phyloP scores from a whole-genome alignment of 2,797 vertebrate genomes.

The Melanotaenia maccullochi region DNA sequence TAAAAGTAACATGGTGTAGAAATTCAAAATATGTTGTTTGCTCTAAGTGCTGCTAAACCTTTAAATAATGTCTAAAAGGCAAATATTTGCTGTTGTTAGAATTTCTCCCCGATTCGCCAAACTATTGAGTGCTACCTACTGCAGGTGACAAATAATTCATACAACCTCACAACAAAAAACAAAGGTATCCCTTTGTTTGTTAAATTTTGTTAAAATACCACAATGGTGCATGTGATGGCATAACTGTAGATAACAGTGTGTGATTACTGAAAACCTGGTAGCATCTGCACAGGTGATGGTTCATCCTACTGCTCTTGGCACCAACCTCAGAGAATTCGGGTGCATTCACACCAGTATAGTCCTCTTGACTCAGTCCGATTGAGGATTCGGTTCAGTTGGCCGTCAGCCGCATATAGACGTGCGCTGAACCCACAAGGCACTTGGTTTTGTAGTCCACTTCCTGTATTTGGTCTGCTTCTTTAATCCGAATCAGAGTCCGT shows the following conservation, averaged over 20 bases:
- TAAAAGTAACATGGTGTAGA: not conserved
- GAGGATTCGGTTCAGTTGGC: no score
- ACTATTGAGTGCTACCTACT: no score
- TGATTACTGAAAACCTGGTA: not conserved
- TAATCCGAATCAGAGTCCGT: no score
- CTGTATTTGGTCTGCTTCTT: no score
- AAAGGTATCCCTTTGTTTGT: not conserved
- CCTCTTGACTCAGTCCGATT: no score
- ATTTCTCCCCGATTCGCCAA: no score
- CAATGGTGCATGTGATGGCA: not conserved
- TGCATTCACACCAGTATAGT: no score
- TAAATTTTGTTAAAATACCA: not conserved
- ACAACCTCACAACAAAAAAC: no score
- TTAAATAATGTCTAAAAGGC: not conserved
- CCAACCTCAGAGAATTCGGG: conserved; percentile 85
- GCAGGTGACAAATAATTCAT: no score
- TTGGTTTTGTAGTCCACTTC: no score
- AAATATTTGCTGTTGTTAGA: not conserved
- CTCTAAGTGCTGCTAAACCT: not conserved
- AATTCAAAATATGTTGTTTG: not conserved
- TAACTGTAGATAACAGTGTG: not conserved
- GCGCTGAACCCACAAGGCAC: no score
- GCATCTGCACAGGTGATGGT: conserved; percentile 6
- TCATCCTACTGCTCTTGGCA: conserved; percentile 37
- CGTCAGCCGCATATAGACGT: no score